These are phyloP conservation scores for Brachionus sp. DNA, from an alignment of 1,140 invertebrate species.

Conservation along the genomic window DNA sequence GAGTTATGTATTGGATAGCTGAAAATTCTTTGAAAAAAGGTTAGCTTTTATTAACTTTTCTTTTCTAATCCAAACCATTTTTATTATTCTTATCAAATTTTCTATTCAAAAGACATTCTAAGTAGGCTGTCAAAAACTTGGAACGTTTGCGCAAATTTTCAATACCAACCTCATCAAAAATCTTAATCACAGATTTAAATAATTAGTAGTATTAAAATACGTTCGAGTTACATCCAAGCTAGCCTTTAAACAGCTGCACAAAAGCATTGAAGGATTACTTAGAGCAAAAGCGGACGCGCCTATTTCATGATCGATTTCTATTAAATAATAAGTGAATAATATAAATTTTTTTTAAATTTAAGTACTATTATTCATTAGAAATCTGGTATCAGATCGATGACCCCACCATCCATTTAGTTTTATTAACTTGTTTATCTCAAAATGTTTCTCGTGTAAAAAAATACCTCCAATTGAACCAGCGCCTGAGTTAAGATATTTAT, in stretches of 20 bases:
- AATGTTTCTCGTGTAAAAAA: constrained; percentile 51
- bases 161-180: constrained; percentile 62
- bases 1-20: constrained; percentile 62
- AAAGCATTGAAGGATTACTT: constrained; percentile 63
- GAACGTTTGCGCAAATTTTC: constrained; percentile 61
- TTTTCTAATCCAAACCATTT: not conserved
- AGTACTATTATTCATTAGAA: constrained; percentile 62
- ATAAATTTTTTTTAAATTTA: not conserved
- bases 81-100: constrained; percentile 21
- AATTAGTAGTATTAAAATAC: not conserved
- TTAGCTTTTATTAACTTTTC: not conserved
- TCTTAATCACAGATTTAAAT: constrained; percentile 52
- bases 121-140: constrained; percentile 63
- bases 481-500: constrained; percentile 66
- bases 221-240: constrained; percentile 59
- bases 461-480: constrained; percentile 61
- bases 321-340: not conserved
- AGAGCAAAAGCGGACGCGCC: constrained; percentile 63
- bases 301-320: constrained; percentile 59
- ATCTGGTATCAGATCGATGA: constrained; percentile 58
- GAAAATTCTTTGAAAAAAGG: constrained; percentile 33
- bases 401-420: constrained; percentile 62
- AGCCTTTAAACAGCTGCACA: constrained; percentile 61
- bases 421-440: constrained; percentile 51
- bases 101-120: constrained; percentile 60